These are phyloP conservation scores for Chamaea fasciata DNA, from an alignment of 2,113 vertebrate species.

Conservation along the genomic window DNA sequence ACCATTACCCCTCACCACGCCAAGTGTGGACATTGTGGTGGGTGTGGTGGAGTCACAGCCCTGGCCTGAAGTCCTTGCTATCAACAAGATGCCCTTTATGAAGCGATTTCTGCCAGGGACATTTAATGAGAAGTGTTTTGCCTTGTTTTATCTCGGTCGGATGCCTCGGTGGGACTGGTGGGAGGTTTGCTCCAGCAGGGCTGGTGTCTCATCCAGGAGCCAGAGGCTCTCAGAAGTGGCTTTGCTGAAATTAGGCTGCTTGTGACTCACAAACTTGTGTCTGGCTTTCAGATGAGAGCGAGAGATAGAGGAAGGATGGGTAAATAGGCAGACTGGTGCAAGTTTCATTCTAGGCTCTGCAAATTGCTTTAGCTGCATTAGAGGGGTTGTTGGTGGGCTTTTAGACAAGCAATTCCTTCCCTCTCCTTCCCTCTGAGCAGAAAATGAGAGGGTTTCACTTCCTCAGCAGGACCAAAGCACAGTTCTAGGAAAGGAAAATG, in stretches of 20 bases:
- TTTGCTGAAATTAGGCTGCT: neutral
- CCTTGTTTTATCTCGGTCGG: neutral
- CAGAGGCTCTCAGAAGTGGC: neutral
- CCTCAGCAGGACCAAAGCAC: neutral
- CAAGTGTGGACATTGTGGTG: neutral
- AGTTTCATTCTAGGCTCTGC: neutral
- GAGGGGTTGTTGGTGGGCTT: neutral
- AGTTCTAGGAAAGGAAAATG: neutral
- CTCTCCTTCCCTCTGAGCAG: neutral
- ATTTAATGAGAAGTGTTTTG: neutral
- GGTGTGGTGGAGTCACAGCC: neutral
- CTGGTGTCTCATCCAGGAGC: neutral
- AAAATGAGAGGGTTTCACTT: neutral
- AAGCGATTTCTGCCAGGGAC: neutral
- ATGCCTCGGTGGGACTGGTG: accelerated
- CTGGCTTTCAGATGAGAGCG: neutral
- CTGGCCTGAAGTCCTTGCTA: neutral
- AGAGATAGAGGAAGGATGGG: neutral
- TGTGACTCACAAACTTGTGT: slow-evolving; percentile 17
- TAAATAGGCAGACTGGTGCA: neutral
- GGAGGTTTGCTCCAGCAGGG: neutral
- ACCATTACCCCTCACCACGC: neutral
- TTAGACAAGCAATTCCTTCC: neutral
- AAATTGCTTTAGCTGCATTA: neutral
- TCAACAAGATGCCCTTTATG: neutral